These are phyloP conservation scores for Ariolimax columbianus DNA, from an alignment of 2,888 invertebrate species.

Conservation along the genomic window DNA sequence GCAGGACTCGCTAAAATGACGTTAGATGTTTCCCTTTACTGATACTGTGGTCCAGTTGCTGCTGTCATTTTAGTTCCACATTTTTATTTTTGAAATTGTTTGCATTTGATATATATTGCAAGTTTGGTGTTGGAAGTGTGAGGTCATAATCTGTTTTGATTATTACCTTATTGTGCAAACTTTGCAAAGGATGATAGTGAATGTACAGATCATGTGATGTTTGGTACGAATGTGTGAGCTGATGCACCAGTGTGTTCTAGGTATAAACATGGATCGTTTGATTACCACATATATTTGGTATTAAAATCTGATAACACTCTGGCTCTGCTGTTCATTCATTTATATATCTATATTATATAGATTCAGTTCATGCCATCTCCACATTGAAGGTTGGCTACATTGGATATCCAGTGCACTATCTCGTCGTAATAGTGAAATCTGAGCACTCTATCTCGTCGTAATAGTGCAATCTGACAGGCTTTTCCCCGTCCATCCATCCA, in stretches of 20 bases:
- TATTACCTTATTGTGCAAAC: not conserved
- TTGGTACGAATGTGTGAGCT: not conserved
- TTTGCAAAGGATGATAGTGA: not conserved
- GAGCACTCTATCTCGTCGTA: too few species aligned
- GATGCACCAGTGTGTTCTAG: not conserved
- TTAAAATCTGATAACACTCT: constrained; percentile 30
- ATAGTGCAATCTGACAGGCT: too few species aligned
- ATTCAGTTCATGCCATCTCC: too few species aligned
- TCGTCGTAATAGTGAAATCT: too few species aligned
- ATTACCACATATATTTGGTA: constrained; percentile 44
- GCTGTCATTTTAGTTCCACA: not conserved
- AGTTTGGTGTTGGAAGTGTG: too few species aligned
- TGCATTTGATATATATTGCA: not conserved
- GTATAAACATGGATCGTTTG: not conserved
- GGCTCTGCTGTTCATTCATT: too few species aligned
- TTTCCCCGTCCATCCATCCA: too few species aligned
- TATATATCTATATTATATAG: too few species aligned
- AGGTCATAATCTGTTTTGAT: not conserved
- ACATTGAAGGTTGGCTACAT: too few species aligned
- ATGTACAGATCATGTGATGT: not conserved
- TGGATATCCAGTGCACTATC: too few species aligned
- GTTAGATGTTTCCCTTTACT: not conserved
- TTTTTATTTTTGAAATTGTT: not conserved
- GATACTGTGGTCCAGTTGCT: not conserved
- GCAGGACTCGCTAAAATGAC: too few species aligned